These are phyloP conservation scores for Nyctibius bracteatus DNA, from an alignment of 2,113 vertebrate species.

Conservation along the genomic window DNA sequence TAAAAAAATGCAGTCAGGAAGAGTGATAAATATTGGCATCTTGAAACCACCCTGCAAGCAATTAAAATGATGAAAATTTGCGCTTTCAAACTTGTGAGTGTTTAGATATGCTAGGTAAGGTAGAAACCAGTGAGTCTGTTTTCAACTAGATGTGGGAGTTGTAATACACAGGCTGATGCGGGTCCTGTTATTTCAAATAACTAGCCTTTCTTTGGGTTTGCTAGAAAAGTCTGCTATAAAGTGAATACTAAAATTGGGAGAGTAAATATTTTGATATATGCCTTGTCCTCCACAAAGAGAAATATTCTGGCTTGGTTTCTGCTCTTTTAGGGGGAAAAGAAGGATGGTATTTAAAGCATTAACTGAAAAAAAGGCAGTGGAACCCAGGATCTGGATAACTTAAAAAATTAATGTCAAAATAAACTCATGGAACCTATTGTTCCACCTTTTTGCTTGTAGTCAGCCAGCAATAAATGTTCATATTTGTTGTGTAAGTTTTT, in stretches of 20 bases:
- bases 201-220: not conserved
- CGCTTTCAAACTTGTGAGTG: not conserved
- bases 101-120: not conserved
- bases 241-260: not conserved
- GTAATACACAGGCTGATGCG: not conserved
- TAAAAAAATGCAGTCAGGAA: not conserved
- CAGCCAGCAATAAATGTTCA: not conserved
- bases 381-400: not conserved
- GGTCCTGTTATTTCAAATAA: not conserved
- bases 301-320: not conserved
- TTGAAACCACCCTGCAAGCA: not conserved
- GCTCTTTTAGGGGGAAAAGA: not conserved
- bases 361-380: not conserved
- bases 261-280: not conserved
- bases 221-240: not conserved
- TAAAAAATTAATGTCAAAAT: not conserved
- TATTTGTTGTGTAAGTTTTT: not conserved
- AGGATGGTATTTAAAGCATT: not conserved
- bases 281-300: not conserved
- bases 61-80: not conserved
- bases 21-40: not conserved
- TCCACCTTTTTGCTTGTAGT: not conserved
- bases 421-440: not conserved
- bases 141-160: not conserved
- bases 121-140: not conserved